Conservation (phyloP, 2,113 vertebrate species). For the Neodon shergylaensis region DNA sequence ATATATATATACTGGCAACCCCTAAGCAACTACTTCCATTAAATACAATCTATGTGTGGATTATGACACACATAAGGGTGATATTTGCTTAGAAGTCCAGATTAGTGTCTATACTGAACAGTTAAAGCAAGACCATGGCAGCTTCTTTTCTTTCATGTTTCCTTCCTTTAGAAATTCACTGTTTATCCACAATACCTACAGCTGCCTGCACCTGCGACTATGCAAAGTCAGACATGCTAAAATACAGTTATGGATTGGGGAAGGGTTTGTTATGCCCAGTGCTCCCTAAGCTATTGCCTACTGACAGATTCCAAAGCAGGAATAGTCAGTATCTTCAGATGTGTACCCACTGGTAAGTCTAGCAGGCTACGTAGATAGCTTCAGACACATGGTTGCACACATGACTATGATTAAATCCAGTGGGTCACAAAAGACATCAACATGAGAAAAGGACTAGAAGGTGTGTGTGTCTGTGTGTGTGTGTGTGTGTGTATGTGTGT, state of each 20-base stretch:
- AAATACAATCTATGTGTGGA: not conserved
- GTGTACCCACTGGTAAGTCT: not conserved
- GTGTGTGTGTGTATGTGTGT: not conserved
- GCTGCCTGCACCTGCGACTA: not conserved
- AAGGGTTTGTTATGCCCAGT: not conserved
- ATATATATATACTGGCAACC: not conserved
- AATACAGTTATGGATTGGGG: not conserved
- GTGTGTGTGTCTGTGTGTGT: not conserved
- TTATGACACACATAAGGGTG: not conserved
- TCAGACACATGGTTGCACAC: not conserved
- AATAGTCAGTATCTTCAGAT: not conserved
- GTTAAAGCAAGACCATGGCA: not conserved
- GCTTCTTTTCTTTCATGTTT: not conserved
- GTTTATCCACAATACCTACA: not conserved
- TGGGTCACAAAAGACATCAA: not conserved
- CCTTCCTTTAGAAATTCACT: not conserved
- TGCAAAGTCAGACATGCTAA: not conserved
- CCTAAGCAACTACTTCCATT: not conserved
- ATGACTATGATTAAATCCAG: not conserved
- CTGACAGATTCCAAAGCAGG: not conserved
- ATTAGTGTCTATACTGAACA: not conserved
- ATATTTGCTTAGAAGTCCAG: not conserved
- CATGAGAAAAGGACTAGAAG: too few species aligned
- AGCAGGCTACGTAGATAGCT: too few species aligned
- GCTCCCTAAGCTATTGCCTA: not conserved